Conservation (phyloP, 1,140 invertebrate genomes). For the Mylabris phalerata region DNA sequence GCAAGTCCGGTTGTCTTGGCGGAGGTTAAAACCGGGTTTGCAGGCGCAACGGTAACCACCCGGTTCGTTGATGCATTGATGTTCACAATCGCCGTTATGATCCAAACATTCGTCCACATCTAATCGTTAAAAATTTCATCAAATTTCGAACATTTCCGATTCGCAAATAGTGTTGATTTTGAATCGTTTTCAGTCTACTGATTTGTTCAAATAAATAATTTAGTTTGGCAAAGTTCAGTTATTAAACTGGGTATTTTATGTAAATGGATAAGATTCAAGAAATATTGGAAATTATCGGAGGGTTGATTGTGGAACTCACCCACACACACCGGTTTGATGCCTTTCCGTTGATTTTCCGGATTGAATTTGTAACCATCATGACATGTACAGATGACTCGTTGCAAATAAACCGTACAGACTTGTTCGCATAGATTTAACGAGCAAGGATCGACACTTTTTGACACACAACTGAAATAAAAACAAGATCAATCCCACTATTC, state of each 20-base stretch:
- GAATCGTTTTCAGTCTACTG: neutral
- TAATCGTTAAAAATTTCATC: conserved; percentile 28
- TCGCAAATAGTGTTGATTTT: neutral
- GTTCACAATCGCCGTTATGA: conserved; percentile 54
- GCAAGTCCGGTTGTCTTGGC: conserved; percentile 55
- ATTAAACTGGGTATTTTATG: too few species aligned
- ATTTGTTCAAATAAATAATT: too few species aligned
- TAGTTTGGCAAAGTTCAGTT: too few species aligned
- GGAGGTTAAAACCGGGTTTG: conserved; percentile 45
- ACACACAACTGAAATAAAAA: conserved; percentile 48
- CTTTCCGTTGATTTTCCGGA: conserved; percentile 47
- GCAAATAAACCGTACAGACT: conserved; percentile 52
- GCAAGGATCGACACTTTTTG: conserved; percentile 53
- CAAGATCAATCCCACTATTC: neutral
- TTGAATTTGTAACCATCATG: conserved; percentile 54
- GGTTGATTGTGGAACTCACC: conserved; percentile 39
- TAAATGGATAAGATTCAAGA: too few species aligned
- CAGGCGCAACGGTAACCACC: conserved; percentile 54
- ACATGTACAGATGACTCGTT: conserved; percentile 58
- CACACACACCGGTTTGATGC: conserved; percentile 51
- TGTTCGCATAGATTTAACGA: conserved; percentile 57
- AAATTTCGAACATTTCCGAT: neutral
- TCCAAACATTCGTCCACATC: conserved; percentile 64
- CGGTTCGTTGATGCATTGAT: conserved; percentile 53
- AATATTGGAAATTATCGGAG: too few species aligned